Evolutionary conservation across 2,113 vertebrate genomes (phyloP), one percentile per base, ranked within the genome.

Genomic region (Microcebus murinus): DNA sequence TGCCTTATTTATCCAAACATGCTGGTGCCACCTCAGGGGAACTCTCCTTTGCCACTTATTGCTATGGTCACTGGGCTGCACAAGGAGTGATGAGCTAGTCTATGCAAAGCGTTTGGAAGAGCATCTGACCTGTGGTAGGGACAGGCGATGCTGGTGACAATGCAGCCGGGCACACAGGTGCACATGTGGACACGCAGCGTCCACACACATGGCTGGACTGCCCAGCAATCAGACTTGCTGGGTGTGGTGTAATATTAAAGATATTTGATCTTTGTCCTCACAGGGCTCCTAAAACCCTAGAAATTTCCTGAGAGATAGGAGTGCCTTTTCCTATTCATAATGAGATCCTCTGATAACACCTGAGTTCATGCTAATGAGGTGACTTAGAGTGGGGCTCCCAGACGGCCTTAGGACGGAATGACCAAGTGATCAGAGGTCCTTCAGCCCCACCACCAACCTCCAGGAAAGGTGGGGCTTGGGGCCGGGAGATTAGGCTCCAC

Each of bases 91-190:
- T 11, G 68, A 50, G 63, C 36, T 57, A 27, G 29, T 27, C 29
- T n/a, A 11, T 0, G 1, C 8, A 11, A 92, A 65, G n/a, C 36
- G 21, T 29, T 10, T 23, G 76, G 57, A 77, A 67, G 27, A 50
- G 77, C 3, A 34, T 67, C 36, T 50, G 87, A 34, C 25, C 34
- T 55, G 31, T 7, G 20, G 15, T 12, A 25, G 20, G 12, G 80
- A 68, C 0, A 57, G 68, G 45, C 21, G 15, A 34, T 6, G 31
- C 39, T 2, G 23, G 34, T 2, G 12, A 25, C 0, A 27, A 71
- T 0, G 48, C 7, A 36, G 29, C 10, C n/a, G 15, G 48, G 52
- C 1, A 15, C 6, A 7, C 3, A 6, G 20, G 21, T 7, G 29
- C 8, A 45, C 21, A 48, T 0, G 6, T 8, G 20, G 65, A 45